Conservation (phyloP, 2,888 invertebrate species). For the Eristalis tenax region DNA sequence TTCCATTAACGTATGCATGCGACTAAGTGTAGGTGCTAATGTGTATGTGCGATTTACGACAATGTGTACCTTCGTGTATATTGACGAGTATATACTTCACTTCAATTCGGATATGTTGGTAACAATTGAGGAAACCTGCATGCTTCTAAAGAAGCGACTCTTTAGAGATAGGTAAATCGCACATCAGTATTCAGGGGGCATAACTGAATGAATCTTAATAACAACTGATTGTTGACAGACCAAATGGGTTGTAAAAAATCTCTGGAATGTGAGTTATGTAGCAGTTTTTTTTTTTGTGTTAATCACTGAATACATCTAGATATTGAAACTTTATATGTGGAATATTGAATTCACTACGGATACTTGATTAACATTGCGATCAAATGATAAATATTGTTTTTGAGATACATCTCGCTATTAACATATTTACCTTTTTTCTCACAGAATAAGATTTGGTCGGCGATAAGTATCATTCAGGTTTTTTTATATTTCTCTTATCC, state of each 20-base stretch:
- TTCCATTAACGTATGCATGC: background rate
- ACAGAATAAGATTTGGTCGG: background rate
- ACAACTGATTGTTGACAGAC: constrained; percentile 60
- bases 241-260: constrained; percentile 61
- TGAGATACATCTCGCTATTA: background rate
- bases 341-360: background rate
- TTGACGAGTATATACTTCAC: background rate
- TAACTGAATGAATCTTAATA: constrained; percentile 55
- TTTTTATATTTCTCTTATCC: background rate
- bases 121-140: constrained; percentile 36
- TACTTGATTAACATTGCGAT: background rate
- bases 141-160: constrained; percentile 12
- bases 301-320: background rate
- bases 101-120: background rate
- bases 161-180: constrained; percentile 30
- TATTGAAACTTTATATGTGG: background rate
- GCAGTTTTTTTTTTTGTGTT: background rate
- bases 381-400: background rate
- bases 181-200: constrained; percentile 57
- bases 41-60: constrained; percentile 8
- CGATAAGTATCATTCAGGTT: background rate
- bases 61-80: background rate
- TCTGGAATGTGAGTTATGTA: constrained; percentile 42
- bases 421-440: background rate
- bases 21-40: constrained; percentile 44